These are phyloP conservation scores for Ostrea denselamellosa DNA, from an alignment of 1,140 invertebrate species.

Conservation along the genomic window DNA sequence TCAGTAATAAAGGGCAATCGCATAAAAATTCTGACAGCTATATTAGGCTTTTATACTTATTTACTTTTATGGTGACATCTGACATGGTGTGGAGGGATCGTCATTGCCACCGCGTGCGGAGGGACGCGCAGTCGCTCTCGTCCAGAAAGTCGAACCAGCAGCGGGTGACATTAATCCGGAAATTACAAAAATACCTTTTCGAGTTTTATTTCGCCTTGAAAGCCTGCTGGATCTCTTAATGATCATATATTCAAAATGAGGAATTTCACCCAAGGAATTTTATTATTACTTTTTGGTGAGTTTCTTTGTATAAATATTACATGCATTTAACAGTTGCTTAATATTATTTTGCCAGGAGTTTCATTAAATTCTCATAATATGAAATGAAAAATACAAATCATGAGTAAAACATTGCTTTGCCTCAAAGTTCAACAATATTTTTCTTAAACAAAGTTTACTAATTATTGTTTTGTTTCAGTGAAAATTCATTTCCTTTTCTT, in stretches of 20 bases:
- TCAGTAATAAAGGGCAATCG: slow-evolving; percentile 26
- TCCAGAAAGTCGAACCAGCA: background rate
- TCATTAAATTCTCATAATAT: background rate
- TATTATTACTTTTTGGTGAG: slow-evolving; percentile 32
- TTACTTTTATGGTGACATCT: slow-evolving; percentile 8
- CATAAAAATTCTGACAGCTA: background rate
- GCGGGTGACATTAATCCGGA: slow-evolving; percentile 12
- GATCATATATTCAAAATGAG: slow-evolving; percentile 12
- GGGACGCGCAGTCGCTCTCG: background rate
- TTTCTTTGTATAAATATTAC: background rate
- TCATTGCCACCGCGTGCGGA: slow-evolving; percentile 17
- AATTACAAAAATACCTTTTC: background rate
- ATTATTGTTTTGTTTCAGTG: too few species aligned
- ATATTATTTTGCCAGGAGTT: too few species aligned
- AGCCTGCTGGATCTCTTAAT: background rate
- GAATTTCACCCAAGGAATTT: background rate
- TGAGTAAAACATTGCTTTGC: too few species aligned
- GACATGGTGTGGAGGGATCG: background rate
- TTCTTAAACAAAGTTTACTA: background rate
- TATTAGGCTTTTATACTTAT: slow-evolving; percentile 2
- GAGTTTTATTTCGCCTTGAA: background rate
- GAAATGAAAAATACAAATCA: too few species aligned
- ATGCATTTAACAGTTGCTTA: background rate
- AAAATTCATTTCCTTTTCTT: too few species aligned
- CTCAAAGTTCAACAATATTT: background rate